Evolutionary conservation across 2,888 invertebrate genomes (phyloP).

Genomic region (Lamproptera curius): DNA sequence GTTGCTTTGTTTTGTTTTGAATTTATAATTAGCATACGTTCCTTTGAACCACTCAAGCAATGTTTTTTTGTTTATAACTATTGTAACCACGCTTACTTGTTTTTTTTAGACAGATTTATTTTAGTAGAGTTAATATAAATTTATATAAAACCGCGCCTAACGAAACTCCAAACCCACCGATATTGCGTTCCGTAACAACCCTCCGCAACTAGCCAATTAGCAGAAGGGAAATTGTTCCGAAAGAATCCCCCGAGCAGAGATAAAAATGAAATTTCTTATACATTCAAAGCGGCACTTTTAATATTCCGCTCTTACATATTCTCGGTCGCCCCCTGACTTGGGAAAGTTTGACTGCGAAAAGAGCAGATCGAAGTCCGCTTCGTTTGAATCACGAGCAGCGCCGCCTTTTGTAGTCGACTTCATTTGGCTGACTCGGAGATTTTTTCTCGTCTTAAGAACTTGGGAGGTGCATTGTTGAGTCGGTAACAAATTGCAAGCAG

Average conservation of each 20-base stretch:
- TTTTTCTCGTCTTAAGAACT: conserved; percentile 65
- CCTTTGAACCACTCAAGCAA: no score
- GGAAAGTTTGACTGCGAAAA: conserved; percentile 69
- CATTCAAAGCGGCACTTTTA: conserved; percentile 18
- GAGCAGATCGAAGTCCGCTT: conserved; percentile 66
- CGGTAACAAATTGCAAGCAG: conserved; percentile 72
- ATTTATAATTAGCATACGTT: neutral
- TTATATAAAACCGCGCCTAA: neutral
- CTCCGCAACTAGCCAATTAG: neutral
- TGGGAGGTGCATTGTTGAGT: conserved; percentile 76
- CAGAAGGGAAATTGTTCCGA: neutral
- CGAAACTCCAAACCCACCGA: neutral
- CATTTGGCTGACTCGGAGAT: conserved; percentile 72
- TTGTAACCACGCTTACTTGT: no score
- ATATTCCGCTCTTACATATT: conserved; percentile 17
- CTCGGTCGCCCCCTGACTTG: conserved; percentile 26
- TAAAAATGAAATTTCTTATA: conserved; percentile 19
- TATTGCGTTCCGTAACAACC: neutral
- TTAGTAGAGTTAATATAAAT: no score
- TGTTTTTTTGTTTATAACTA: no score
- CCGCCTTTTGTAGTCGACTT: conserved; percentile 75
- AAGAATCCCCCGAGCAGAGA: conserved; percentile 6
- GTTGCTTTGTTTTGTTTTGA: neutral
- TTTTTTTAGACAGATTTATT: no score
- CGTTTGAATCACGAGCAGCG: conserved; percentile 70